These are phyloP conservation scores for Nomada lathburiana DNA, from an alignment of 2,888 invertebrate species.

Conservation along the genomic window DNA sequence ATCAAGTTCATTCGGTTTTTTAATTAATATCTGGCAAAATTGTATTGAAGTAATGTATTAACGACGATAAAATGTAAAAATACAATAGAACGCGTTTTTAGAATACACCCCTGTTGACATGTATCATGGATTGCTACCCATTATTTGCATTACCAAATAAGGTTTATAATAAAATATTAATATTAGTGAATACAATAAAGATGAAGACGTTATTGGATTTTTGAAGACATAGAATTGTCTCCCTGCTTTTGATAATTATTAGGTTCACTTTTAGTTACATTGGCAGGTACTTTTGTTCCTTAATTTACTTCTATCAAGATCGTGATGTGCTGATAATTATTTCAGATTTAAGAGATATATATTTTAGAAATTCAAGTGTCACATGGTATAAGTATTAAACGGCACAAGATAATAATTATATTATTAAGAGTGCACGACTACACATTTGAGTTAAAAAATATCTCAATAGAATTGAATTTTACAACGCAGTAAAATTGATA, in stretches of 20 bases:
- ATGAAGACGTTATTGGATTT: neutral
- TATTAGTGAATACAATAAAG: constrained; percentile 16
- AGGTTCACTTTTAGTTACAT: constrained; percentile 41
- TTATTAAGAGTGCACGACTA: constrained; percentile 26
- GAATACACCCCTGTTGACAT: neutral
- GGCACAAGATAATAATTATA: constrained; percentile 32
- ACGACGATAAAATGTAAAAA: constrained; percentile 6
- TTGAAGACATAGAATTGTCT: constrained; percentile 34
- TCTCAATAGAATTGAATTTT: constrained; percentile 14
- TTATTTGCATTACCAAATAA: constrained; percentile 28
- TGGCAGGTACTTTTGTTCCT: constrained; percentile 62
- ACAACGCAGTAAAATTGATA: constrained; percentile 40
- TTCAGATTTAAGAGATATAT: constrained; percentile 14
- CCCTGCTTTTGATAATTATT: constrained; percentile 37
- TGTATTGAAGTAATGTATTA: neutral
- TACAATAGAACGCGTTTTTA: neutral
- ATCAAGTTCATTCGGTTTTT: neutral
- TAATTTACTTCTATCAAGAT: constrained; percentile 46
- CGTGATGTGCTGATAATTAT: constrained; percentile 34
- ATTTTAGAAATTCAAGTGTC: constrained; percentile 6
- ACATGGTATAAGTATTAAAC: constrained; percentile 24
- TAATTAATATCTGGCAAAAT: neutral
- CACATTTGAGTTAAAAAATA: constrained; percentile 24
- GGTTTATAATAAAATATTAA: neutral
- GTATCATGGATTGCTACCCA: constrained; percentile 5